Evolutionary conservation across 2,888 invertebrate species (phyloP).

Genomic region (Brassicogethes aeneus): DNA sequence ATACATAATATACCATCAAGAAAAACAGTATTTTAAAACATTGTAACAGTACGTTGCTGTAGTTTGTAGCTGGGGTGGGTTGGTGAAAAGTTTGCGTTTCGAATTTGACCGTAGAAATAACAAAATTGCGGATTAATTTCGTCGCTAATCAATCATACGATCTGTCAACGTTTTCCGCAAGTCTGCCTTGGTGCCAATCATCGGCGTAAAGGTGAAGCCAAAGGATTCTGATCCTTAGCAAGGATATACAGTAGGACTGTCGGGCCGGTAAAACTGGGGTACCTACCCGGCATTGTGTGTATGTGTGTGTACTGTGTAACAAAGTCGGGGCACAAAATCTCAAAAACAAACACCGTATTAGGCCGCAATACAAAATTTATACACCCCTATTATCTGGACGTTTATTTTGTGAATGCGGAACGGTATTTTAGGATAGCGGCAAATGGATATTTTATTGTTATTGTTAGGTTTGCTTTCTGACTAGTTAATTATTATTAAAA

Average conservation of each 20-base stretch:
- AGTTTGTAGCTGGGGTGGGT: neutral
- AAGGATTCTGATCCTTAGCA: constrained; percentile 14
- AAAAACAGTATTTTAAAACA: too few relatives aligned
- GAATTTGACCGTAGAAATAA: constrained; percentile 10
- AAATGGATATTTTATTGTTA: too few relatives aligned
- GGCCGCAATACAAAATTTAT: constrained; percentile 26
- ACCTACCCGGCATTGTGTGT: neutral
- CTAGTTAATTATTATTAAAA: too few relatives aligned
- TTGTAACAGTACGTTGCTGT: too few relatives aligned
- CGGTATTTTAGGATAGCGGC: neutral
- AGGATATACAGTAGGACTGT: constrained; percentile 8
- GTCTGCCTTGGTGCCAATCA: constrained; percentile 26
- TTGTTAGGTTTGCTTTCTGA: too few relatives aligned
- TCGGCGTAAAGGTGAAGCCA: constrained; percentile 9
- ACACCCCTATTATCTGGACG: constrained; percentile 19
- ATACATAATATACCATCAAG: too few relatives aligned
- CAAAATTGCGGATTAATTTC: constrained; percentile 32
- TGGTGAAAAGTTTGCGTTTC: constrained; percentile 1
- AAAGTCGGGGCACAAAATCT: constrained; percentile 32
- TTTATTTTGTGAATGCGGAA: neutral
- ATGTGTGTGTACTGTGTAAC: constrained; percentile 17
- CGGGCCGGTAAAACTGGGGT: neutral
- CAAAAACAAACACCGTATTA: constrained; percentile 36
- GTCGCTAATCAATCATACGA: constrained; percentile 34
- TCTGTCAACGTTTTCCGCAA: constrained; percentile 32